Evolutionary conservation across 1,140 invertebrate genomes (phyloP), one percentile per base, ranked within the genome.

Genomic region (Drosophila pallidifrons): DNA sequence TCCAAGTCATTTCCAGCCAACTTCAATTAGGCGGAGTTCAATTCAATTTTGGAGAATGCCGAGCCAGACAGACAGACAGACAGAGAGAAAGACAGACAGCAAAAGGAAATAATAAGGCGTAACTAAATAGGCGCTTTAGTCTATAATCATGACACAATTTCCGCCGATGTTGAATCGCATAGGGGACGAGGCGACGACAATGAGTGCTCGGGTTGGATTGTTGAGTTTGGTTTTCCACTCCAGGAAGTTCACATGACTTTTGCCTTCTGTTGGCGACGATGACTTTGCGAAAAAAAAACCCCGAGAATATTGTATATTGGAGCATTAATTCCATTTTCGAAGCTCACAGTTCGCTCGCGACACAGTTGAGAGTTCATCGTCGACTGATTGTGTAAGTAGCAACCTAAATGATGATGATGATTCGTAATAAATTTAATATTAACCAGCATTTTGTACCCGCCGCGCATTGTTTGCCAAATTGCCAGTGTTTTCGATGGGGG

Each of bases 91-190:
- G 58, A 45, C 61, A 65, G 61, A 59, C 49, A 41, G 49, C 52
- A 41, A 83, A 81, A 83, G 80, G 85, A 88, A 88, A 89, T 88
- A 88, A 89, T 88, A 88, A 88, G 81, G 85, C 85, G 85, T 89
- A 89, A 88, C 85, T 88, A 88, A 88, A 88, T 89, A 87, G 85
- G 85, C 85, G 85, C 85, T 88, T 89, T 89, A 88, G 85, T 88
- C 85, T 88, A 88, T 88, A 88, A 88, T 88, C 85, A 88, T 88
- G 85, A 88, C 85, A 88, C 85, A 89, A 88, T 88, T 88, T 88
- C 85, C 85, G 83, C 79, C 79, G 32, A 13, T 13, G 51, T 25
- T 35, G 38, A 59, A 58, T 45, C n/a, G n/a, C 32, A 32, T 60
- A 59, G 60, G 51, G 35, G 72, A 38, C 20, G 20, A 25, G 20